Conservation (phyloP, 2,797 vertebrate species). For the Phoxinus dragarum region DNA sequence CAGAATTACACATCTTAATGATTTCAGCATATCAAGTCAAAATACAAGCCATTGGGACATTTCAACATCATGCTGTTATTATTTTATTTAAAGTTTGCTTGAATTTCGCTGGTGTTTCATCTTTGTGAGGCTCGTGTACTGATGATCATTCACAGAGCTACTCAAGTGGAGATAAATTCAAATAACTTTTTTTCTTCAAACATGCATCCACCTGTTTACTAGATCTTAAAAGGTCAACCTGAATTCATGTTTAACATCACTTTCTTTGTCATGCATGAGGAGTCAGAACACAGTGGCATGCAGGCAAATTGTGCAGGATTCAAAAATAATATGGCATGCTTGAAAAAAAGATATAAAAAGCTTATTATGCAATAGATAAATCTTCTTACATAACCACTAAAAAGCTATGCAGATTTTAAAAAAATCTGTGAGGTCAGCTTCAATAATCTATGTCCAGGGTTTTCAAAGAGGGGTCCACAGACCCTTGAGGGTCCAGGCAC, state of each 20-base stretch:
- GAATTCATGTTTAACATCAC: slow-evolving; percentile 14
- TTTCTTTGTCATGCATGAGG: slow-evolving; percentile 13
- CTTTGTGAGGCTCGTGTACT: neutral
- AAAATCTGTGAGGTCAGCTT: neutral
- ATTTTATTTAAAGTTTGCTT: neutral
- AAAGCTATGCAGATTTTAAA: neutral
- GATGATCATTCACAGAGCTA: neutral
- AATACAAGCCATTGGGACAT: neutral
- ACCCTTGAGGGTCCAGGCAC: slow-evolving; percentile 17
- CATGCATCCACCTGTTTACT: neutral
- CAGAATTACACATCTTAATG: slow-evolving; percentile 30
- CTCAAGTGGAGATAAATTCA: slow-evolving; percentile 9
- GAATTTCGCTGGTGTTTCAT: neutral
- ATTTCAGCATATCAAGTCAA: neutral
- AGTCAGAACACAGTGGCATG: neutral
- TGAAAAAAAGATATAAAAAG: slow-evolving; percentile 9
- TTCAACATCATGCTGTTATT: neutral
- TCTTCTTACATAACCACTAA: slow-evolving; percentile 35
- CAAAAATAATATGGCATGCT: neutral
- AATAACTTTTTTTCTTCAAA: neutral
- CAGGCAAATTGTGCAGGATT: slow-evolving; percentile 3
- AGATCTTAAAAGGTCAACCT: neutral
- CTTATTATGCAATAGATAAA: slow-evolving; percentile 44
- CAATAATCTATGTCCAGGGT: neutral
- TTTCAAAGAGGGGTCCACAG: neutral